Conservation (phyloP, 2,113 vertebrate species). For the Holacanthus passer region DNA sequence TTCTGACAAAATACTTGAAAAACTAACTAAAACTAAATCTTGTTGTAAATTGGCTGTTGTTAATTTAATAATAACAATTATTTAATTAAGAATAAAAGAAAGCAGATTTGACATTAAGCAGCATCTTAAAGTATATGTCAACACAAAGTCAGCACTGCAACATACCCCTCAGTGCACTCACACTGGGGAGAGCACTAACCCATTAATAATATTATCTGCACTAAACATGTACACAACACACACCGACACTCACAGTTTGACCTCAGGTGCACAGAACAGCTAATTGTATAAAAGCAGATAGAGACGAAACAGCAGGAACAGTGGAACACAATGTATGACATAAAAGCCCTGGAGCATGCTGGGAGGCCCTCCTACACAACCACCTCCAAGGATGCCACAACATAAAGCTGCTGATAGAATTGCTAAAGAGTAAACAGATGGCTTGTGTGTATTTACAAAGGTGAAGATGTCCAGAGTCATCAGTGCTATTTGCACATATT, state of each 20-base stretch:
- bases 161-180: too few species aligned
- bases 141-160: too few species aligned
- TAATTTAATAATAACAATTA: too few species aligned
- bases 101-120: too few species aligned
- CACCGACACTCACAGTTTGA: neutral
- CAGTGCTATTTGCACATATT: neutral
- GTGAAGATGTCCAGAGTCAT: neutral
- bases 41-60: too few species aligned
- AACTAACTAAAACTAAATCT: too few species aligned
- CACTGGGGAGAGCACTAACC: neutral
- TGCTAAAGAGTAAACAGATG: conserved; percentile 13
- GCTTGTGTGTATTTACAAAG: conserved; percentile 13
- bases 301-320: neutral
- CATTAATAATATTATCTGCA: neutral
- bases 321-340: neutral
- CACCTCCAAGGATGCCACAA: neutral
- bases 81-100: too few species aligned
- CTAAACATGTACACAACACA: neutral
- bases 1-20: too few species aligned
- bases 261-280: neutral
- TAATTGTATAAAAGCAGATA: neutral
- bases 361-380: neutral
- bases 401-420: neutral
- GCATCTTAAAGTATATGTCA: too few species aligned
- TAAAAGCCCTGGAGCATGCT: conserved; percentile 1